phyloP scores from a whole-genome alignment of 2,888 invertebrate species.

The Troides aeacus region DNA sequence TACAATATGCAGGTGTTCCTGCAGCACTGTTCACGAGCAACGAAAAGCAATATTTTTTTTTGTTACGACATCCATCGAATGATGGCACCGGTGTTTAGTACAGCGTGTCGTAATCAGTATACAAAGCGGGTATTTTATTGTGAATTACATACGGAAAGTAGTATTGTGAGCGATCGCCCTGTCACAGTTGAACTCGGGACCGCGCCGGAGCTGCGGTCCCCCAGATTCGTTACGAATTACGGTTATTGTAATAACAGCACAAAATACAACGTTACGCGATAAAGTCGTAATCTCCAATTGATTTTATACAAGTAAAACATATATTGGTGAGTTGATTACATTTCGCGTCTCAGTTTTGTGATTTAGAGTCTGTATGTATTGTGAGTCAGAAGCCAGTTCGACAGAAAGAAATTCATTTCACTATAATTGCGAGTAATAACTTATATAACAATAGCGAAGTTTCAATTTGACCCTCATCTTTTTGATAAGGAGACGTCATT shows the following conservation, averaged over 20 bases:
- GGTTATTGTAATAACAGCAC: slow-evolving; percentile 41
- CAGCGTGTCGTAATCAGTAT: slow-evolving; percentile 73
- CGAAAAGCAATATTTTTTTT: slow-evolving; percentile 32
- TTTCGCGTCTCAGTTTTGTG: background rate
- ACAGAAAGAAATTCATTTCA: background rate
- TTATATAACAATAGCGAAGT: slow-evolving; percentile 6
- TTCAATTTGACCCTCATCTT: slow-evolving; percentile 9
- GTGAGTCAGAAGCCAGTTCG: background rate
- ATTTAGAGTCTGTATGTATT: background rate
- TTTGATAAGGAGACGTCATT: slow-evolving; percentile 12
- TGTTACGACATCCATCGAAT: slow-evolving; percentile 46
- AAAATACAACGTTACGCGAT: slow-evolving; percentile 16
- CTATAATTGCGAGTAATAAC: background rate
- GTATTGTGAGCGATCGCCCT: slow-evolving; percentile 67
- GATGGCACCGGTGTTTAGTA: slow-evolving; percentile 64
- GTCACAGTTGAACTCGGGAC: slow-evolving; percentile 67
- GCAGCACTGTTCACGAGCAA: background rate
- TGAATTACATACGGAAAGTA: slow-evolving; percentile 74
- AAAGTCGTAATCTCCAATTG: background rate
- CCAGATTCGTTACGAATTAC: slow-evolving; percentile 45
- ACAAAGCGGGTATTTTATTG: slow-evolving; percentile 77
- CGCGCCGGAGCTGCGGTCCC: slow-evolving; percentile 57
- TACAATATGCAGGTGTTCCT: slow-evolving; percentile 3
- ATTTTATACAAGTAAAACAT: background rate
- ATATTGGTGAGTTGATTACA: slow-evolving; percentile 15